Evolutionary conservation across 1,140 invertebrate species (phyloP).

Genomic region (Diachasmimorpha longicaudata): DNA sequence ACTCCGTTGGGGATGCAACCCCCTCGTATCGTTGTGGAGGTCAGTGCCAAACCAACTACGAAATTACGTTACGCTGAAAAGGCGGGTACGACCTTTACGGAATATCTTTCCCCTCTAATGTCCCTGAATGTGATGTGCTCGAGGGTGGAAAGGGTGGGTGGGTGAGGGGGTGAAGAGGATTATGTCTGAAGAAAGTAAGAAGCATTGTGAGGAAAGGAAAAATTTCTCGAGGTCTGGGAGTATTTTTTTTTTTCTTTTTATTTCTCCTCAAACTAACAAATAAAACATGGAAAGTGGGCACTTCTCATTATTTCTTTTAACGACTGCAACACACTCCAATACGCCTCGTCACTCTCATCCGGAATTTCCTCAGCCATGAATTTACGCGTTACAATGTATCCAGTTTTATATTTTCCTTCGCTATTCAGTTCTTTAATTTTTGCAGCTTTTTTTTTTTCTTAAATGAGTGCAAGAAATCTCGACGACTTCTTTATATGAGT

Average conservation of each 20-base stretch:
- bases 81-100: neutral
- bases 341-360: constrained; percentile 12
- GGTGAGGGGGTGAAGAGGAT: neutral
- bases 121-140: neutral
- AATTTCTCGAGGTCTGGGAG: neutral
- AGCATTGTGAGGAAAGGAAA: neutral
- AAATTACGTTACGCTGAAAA: constrained; percentile 7
- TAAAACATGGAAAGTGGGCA: constrained; percentile 13
- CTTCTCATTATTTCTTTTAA: constrained; percentile 23
- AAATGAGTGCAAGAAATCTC: constrained; percentile 25
- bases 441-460: constrained; percentile 11
- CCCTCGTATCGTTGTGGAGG: neutral
- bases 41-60: constrained; percentile 1
- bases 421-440: neutral
- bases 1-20: neutral
- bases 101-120: neutral
- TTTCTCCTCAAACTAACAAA: neutral
- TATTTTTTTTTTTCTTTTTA: neutral
- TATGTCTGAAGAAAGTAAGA: neutral
- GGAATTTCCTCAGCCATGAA: constrained; percentile 11
- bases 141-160: neutral
- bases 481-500: constrained; percentile 23
- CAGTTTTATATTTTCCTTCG: constrained; percentile 9
- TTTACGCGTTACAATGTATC: constrained; percentile 1
- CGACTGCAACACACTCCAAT: constrained; percentile 5